Evolutionary conservation across 2,113 vertebrate species (phyloP).

Genomic region (Semnornis frantzii): DNA sequence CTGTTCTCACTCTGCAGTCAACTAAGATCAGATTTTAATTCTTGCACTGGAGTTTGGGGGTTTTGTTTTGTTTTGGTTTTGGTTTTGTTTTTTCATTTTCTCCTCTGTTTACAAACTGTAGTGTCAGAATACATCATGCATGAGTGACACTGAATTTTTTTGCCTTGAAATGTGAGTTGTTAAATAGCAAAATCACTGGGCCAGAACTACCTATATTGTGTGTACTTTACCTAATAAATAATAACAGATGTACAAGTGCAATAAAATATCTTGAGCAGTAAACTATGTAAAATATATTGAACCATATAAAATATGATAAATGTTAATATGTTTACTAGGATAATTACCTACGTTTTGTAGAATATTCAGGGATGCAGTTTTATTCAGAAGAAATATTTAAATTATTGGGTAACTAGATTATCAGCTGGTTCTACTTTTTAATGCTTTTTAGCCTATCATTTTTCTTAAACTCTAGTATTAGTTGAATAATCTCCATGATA

Average conservation of each 20-base stretch:
- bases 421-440: no score
- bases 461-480: not conserved
- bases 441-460: not conserved
- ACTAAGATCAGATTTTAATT: not conserved
- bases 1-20: not conserved
- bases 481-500: not conserved
- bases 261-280: not conserved
- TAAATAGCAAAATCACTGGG: not conserved
- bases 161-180: constrained; percentile 1
- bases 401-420: not conserved
- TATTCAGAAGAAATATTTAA: not conserved
- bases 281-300: not conserved
- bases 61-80: not conserved
- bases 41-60: not conserved
- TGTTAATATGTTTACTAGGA: not conserved
- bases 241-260: not conserved
- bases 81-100: not conserved
- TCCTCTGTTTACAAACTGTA: not conserved
- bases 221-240: not conserved
- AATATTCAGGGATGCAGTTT: not conserved
- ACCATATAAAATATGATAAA: not conserved
- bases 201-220: not conserved
- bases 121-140: not conserved
- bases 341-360: not conserved
- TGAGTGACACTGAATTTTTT: not conserved